Base-by-base conservation (phyloP, 2,888 invertebrate species). In the Mechanitis messenoides region DNA sequence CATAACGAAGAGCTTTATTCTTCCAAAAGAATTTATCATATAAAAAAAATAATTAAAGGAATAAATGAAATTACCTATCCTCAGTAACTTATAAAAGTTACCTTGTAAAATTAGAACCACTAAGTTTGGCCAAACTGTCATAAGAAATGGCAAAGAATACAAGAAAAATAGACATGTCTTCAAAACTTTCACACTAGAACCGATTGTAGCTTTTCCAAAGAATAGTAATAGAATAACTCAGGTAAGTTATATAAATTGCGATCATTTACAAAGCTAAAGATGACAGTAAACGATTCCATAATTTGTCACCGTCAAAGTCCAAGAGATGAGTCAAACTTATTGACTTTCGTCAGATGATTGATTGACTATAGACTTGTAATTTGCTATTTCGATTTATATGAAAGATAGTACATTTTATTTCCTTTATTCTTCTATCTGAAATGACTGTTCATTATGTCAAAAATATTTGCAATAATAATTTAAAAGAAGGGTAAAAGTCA, bases 291-390 rank as follows among this genome's bases (percentile, higher is more conserved):
- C 62, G 65, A 58, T 67, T 59, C 54, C 55, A 67, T 65, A 65
- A 67, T 67, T 67, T 67, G 67, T 67, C 67, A 63, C 56, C 65
- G 67, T 67, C 65, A 63, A 59, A 58, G 55, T 54, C 54, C 42
- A 55, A 60, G 61, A 60, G 47, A 53, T 50, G 56, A 45, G 47
- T 50, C 53, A 45, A 65, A 63, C 56, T 63, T 63, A 61, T 63
- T 65, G 60, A 63, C 65, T 65, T 46, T 54, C 55, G 45, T 56
- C 50, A 12, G 53, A 65, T 65, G 65, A 65, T 65, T 63, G 63
- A 65, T 65, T 55, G 50, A 35, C 50, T 20, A 54, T 50, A 50
- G 45, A 53, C 42, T 55, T 64, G 38, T 55, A 57, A 61, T 61
- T 64, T 60, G 61, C 45, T 56, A 28, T 58, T 53, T 45, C 54